A percentile compares a stretch with the other conserved stretches of the same genome.
phyloP scores from a whole-genome alignment of 1,140 invertebrate species.

The Diplogasteroides magnus region DNA sequence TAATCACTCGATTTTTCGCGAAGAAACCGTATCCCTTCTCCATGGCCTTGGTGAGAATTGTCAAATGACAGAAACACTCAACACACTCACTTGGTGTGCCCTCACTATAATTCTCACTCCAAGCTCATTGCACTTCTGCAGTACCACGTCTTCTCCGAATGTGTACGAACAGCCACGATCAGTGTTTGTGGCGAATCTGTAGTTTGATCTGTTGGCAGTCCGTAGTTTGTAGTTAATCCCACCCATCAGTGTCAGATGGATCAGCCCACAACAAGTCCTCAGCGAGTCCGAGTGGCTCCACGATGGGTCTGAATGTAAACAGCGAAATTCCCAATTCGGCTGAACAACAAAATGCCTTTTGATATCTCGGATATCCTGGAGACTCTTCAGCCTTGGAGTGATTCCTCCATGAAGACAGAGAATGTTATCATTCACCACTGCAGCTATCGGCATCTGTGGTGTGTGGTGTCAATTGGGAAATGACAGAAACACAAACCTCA shows the following conservation, averaged over 20 bases:
- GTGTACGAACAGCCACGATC: constrained; percentile 11
- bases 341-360: background rate
- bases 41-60: background rate
- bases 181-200: background rate
- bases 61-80: background rate
- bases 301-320: background rate
- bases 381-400: background rate
- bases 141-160: constrained; percentile 13
- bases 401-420: constrained; percentile 1
- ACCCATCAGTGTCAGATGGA: constrained; percentile 1
- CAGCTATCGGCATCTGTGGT: background rate
- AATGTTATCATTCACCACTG: background rate
- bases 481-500: background rate
- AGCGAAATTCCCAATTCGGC: background rate
- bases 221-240: too few species aligned
- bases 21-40: constrained; percentile 4
- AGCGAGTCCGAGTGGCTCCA: constrained; percentile 4
- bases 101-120: constrained; percentile 13
- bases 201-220: too few species aligned
- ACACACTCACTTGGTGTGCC: constrained; percentile 11
- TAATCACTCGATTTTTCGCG: constrained; percentile 11
- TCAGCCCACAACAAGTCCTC: constrained; percentile 11
- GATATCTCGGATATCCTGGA: background rate
- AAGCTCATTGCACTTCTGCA: background rate
- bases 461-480: background rate